Evolutionary conservation across 2,797 vertebrate species (phyloP).

Genomic region (Esox lucius): DNA sequence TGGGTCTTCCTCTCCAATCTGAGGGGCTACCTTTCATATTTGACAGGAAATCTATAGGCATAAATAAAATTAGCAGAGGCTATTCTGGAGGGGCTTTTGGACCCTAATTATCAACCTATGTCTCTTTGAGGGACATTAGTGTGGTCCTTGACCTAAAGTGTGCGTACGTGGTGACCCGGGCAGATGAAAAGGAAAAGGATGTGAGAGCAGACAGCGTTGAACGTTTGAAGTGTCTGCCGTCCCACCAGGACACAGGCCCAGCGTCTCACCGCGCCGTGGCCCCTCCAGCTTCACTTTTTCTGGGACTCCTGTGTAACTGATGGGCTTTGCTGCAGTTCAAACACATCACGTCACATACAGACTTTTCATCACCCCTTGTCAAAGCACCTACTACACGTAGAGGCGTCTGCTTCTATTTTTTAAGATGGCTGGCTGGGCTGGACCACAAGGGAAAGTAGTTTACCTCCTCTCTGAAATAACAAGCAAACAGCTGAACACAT

Average conservation of each 20-base stretch:
- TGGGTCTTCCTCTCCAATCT: conserved; percentile 92
- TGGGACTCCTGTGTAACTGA: conserved; percentile 67
- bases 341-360: conserved; percentile 77
- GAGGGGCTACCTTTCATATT: conserved; percentile 90
- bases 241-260: no score
- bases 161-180: neutral
- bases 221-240: no score
- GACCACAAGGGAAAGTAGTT: conserved; percentile 50
- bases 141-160: conserved; percentile 87
- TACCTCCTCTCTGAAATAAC: conserved; percentile 64
- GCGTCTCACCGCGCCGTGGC: conserved; percentile 22
- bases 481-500: conserved; percentile 53
- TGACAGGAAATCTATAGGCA: conserved; percentile 98
- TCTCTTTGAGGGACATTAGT: conserved; percentile 91
- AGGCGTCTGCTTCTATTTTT: conserved; percentile 64
- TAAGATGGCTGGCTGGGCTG: conserved; percentile 56
- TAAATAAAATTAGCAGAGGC: conserved; percentile 92
- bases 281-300: conserved; percentile 42
- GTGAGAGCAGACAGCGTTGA: no score
- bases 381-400: conserved; percentile 57
- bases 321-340: conserved; percentile 66
- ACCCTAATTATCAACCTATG: conserved; percentile 96
- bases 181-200: no score
- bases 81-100: conserved; percentile 84
- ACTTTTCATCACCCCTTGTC: conserved; percentile 73